Evolutionary conservation across 2,888 invertebrate species (phyloP), one percentile per base, ranked within the genome.

Genomic region (Sceliomorpha sp.): DNA sequence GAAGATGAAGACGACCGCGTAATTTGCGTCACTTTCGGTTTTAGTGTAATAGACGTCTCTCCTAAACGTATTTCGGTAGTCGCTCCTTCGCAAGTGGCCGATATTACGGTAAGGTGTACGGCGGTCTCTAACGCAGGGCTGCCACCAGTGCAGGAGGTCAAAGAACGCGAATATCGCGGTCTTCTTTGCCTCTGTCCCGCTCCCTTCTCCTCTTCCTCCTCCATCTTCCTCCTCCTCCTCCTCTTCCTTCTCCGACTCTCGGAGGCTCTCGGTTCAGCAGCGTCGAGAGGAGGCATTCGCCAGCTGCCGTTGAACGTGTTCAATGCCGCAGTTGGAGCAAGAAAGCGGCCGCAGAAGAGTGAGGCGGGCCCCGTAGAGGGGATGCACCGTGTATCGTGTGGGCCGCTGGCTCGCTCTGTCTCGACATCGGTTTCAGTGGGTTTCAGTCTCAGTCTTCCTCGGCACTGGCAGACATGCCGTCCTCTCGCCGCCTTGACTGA

Each of bases 261-360:
- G 24, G 48, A 70, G 56, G 68, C 51, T 63, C 60, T 69, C 58
- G 64, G 56, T 51, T 53, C 53, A 53, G 56, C 6, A 60, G 60
- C 39, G 48, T 36, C 55, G 55, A 47, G 63, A 66, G 74, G 79
- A 79, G 83, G 85, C 80, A 85, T 85, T 85, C 81, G 86, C 86
- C 87, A 86, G 87, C 86, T 87, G 87, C 84, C 85, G 84, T 82
- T 86, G 83, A 84, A 83, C 83, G 85, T 84, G 84, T 85, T 86
- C 86, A 82, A 85, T 84, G 86, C 85, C 83, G 86, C 82, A 62
- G 79, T 79, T 77, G 77, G 70, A 79, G 81, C 84, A 82, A 85
- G 83, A 84, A 83, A 82, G 82, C 82, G 81, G 78, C 77, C 45
- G 50, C 44, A 27, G 37, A 42, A 51, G 51, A 53, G 56, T 55